Conservation (phyloP, 2,888 invertebrate genomes). For the Amphipoea oculea region DNA sequence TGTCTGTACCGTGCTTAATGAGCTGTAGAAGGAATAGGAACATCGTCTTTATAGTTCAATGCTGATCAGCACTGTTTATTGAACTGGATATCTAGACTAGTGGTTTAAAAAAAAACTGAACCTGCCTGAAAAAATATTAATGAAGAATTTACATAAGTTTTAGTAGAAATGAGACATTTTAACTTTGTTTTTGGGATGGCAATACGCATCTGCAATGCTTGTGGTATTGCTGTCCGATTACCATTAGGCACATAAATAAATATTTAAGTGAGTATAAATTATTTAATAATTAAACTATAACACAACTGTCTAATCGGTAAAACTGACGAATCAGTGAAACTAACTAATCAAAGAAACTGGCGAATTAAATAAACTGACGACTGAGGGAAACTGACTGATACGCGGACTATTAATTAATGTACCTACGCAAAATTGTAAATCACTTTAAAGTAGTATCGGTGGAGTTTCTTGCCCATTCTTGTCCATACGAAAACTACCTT, state of each 20-base stretch:
- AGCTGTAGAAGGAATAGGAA: slow-evolving; percentile 52
- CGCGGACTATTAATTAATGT: too few relatives aligned
- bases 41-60: slow-evolving; percentile 57
- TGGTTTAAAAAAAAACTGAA: background rate
- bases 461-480: too few relatives aligned
- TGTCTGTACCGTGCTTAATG: slow-evolving; percentile 63
- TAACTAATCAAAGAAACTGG: too few relatives aligned
- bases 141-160: background rate
- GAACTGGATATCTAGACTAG: background rate
- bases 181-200: background rate
- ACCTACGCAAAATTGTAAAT: too few relatives aligned
- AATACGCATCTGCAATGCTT: background rate
- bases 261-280: too few relatives aligned
- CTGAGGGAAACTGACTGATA: too few relatives aligned
- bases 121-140: background rate
- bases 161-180: background rate
- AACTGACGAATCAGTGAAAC: too few relatives aligned
- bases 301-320: background rate
- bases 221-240: background rate
- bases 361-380: too few relatives aligned
- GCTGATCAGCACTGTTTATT: slow-evolving; percentile 26
- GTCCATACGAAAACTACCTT: too few relatives aligned
- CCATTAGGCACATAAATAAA: background rate
- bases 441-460: too few relatives aligned
- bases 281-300: background rate